Base-by-base conservation (phyloP, 2,797 vertebrate species). In the Sebastes ruberrimus region DNA sequence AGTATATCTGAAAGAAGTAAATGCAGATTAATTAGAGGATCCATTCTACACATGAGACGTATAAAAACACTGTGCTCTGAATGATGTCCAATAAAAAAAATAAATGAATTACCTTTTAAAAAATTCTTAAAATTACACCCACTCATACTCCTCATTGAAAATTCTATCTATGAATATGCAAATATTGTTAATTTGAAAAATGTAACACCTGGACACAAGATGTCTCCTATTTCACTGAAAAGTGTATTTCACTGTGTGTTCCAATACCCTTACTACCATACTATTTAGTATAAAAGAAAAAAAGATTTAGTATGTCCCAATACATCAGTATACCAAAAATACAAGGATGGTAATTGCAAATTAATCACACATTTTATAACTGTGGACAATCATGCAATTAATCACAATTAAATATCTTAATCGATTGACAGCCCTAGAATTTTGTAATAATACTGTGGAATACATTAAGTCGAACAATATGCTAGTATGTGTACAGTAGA, bases 341-440 rank as follows among this genome's bases (percentile, higher is more conserved):
- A 1, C 2, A 7, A 42, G 2, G 38, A 42, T 0, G 38, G 38
- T 42, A 16, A 42, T 42, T 7, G 0, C 38, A 42, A 42, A 42
- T 42, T 16, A 42, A 42, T 42, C 38, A 42, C 38, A 16, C 14
- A 42, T 42, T 42, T 42, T 42, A 16, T 42, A 46, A 46, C 42
- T 46, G 1, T 46, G 16, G 42, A 46, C 0, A 46, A 46, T 46
- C 42, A 46, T 46, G 42, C 42, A 46, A 7, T 46, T 46, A 18
- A 7, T 18, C 1, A 18, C 42, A 0, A 46, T 46, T 46, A 46
- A 46, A 46, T 46, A 18, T 46, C 42, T 46, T 46, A 46, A 46
- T 46, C 1, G 0, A 46, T 46, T 18, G 42, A 7, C 42, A 46
- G 16, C 16, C 16, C 6, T 18, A 46, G 42, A 46, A 46, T 46